A percentile compares a stretch with the other conserved stretches of the same genome.
Conservation (phyloP, 2,888 invertebrate species). For the Pyrrhia umbra region DNA sequence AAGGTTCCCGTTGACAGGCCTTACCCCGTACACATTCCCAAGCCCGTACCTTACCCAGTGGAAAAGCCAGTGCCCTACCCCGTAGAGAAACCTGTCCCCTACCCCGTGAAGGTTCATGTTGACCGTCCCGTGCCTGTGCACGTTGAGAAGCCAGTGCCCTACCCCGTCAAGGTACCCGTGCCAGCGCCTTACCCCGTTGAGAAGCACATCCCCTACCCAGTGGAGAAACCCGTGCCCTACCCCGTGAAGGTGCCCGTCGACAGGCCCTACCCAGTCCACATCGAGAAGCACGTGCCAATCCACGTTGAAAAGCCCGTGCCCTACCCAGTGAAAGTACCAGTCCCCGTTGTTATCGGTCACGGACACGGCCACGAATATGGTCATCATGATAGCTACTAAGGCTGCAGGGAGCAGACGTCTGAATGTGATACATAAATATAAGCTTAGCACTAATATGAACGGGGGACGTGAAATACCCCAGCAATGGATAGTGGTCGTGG, state of each 20-base stretch:
- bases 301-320: constrained; percentile 91
- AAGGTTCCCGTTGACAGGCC: constrained; percentile 92
- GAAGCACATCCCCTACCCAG: constrained; percentile 91
- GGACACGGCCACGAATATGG: constrained; percentile 87
- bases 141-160: constrained; percentile 84
- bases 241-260: constrained; percentile 92
- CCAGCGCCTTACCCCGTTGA: constrained; percentile 92
- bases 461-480: constrained; percentile 75
- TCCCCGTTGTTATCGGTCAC: constrained; percentile 87
- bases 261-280: constrained; percentile 91
- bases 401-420: constrained; percentile 88
- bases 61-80: constrained; percentile 91
- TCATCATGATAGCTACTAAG: constrained; percentile 89
- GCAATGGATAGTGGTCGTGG: constrained; percentile 75
- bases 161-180: constrained; percentile 92
- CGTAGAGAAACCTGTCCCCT: constrained; percentile 90
- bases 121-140: constrained; percentile 90
- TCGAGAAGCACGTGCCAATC: constrained; percentile 92
- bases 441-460: constrained; percentile 85
- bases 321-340: constrained; percentile 91
- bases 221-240: constrained; percentile 92
- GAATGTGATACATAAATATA: constrained; percentile 90
- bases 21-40: constrained; percentile 91
- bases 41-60: constrained; percentile 91
- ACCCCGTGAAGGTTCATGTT: constrained; percentile 91